Base-by-base conservation (phyloP, 2,113 vertebrate genomes). In the Isichthys henryi region DNA sequence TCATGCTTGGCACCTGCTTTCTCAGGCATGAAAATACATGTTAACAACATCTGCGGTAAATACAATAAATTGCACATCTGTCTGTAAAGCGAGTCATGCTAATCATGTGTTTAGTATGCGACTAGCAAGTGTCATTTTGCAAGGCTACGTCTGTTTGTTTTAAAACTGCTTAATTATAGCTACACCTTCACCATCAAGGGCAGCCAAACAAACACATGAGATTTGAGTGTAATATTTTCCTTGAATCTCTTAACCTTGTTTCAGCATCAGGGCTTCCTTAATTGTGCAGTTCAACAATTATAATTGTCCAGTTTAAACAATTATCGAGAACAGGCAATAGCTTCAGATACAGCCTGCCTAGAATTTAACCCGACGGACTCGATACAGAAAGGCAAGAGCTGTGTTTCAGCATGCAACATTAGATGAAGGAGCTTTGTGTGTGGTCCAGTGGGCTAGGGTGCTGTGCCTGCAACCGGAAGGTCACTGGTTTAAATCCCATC, bases 121-220 rank as follows among this genome's bases (percentile, higher is more conserved):
- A 35, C 17, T 27, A 7, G 48, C n/a, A 87, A 21, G 21, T 19
- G 27, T 35, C 27, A 27, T 17, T 87, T 56, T 56, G 15, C 50
- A 53, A 53, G 50, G 50, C 49, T 52, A 56, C n/a, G 43, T 45
- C 88, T 90, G 92, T 92, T 84, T 77, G 82, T 89, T 88, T 93
- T 89, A 91, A 90, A 88, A 5, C 53, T 23, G 88, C 89, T 45
- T 92, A 77, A 92, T 91, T 87, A 89, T 50, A 90, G 90, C 82
- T n/a, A 46, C 35, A 84, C 89, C 49, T 87, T 87, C 85, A 35
- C 85, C 85, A 87, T 39, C 49, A 53, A 48, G n/a, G 46, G 84
- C 46, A 86, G 48, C 19, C 13, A 52, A 49, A 48, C 23, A 86
- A 86, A 50, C 84, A 7, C 48, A 23, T 5, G 23, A 48, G 45